Evolutionary conservation across 2,113 vertebrate species (phyloP).

Genomic region (Notechis scutatus): DNA sequence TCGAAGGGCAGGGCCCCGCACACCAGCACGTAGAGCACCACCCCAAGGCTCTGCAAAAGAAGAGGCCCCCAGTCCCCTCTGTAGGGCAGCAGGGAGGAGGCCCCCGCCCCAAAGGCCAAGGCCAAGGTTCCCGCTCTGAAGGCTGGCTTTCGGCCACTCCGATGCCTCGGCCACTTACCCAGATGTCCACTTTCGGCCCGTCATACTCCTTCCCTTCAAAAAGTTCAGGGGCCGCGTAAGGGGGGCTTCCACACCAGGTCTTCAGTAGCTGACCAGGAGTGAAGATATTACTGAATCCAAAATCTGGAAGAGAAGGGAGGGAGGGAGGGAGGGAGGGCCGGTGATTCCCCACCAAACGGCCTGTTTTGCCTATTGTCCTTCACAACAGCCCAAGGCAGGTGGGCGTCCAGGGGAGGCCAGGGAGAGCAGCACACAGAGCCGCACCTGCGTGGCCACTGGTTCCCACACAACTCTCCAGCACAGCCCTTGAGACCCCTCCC

Average conservation of each 20-base stretch:
- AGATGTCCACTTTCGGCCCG: conserved; percentile 97
- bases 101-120: neutral
- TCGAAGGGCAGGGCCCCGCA: conserved; percentile 96
- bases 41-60: conserved; percentile 84
- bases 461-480: neutral
- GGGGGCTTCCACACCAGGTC: conserved; percentile 98
- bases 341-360: neutral
- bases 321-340: neutral
- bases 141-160: neutral
- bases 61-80: neutral
- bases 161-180: conserved; percentile 71
- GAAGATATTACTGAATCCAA: conserved; percentile 98
- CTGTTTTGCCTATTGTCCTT: neutral
- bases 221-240: conserved; percentile 93
- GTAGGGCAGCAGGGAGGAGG: conserved; percentile 1
- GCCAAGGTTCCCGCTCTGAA: neutral
- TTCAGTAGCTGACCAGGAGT: conserved; percentile 93
- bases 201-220: conserved; percentile 98
- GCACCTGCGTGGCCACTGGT: fast-evolving
- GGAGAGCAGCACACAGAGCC: no score
- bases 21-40: conserved; percentile 95
- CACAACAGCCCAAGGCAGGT: no score
- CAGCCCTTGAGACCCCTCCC: neutral
- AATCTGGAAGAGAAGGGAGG: conserved; percentile 71
- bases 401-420: neutral